Percentiles rank a stretch among this genome's conserved stretches.
Conservation (phyloP, 2,888 invertebrate genomes). For the Orthonevra nobilis region DNA sequence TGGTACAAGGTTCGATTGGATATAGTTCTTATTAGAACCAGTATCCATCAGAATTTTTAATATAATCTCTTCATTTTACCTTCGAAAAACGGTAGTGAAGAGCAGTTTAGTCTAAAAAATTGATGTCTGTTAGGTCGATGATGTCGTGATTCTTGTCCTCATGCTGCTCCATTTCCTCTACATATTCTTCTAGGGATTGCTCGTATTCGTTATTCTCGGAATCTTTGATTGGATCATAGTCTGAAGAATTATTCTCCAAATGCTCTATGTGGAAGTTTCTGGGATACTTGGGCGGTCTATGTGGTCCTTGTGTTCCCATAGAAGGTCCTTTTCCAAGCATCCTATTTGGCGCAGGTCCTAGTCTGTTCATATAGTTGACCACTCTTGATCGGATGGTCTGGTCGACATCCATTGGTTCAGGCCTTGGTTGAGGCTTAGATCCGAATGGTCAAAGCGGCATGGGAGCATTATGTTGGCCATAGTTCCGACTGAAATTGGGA, state of each 20-base stretch:
- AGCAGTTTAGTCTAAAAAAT: constrained; percentile 26
- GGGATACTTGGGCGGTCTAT: neutral
- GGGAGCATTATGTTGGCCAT: neutral
- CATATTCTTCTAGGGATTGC: neutral
- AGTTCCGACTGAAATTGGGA: neutral
- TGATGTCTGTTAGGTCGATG: neutral
- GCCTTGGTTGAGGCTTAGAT: constrained; percentile 1
- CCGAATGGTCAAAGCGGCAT: too few species aligned
- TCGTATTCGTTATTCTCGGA: neutral
- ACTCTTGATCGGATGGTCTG: neutral
- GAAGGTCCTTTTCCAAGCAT: constrained; percentile 6
- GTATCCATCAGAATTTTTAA: constrained; percentile 28
- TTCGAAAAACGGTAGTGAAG: constrained; percentile 25
- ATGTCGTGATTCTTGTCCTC: neutral
- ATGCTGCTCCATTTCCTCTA: neutral
- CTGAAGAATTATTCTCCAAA: neutral
- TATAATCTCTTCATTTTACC: constrained; percentile 3
- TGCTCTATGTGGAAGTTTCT: constrained; percentile 7
- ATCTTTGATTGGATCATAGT: neutral
- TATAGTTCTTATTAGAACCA: constrained; percentile 12
- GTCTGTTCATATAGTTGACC: neutral
- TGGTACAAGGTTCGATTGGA: constrained; percentile 28
- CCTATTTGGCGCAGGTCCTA: neutral
- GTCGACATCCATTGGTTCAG: neutral
- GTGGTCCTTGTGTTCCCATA: neutral